A percentile compares a stretch with the other conserved stretches of the same genome.
Evolutionary conservation across 1,140 invertebrate species (phyloP).

Genomic region (Parasteatoda tepidariorum): DNA sequence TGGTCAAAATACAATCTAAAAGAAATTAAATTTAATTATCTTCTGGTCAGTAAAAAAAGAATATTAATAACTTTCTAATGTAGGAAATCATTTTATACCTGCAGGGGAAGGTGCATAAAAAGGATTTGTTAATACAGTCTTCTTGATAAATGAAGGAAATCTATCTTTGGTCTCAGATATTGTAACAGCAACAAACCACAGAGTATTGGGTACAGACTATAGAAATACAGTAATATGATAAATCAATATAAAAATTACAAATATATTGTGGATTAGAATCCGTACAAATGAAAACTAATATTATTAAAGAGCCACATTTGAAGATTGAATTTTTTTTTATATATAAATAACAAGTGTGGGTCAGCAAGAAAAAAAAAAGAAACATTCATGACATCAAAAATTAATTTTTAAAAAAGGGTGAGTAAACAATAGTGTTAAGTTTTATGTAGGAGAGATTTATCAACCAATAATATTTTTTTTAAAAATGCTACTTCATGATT

Average conservation of each 20-base stretch:
- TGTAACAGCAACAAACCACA: constrained; percentile 69
- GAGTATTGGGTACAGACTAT: constrained; percentile 67
- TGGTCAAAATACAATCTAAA: constrained; percentile 68
- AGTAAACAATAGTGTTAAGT: not conserved
- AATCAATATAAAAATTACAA: not conserved
- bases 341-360: not conserved
- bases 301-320: not conserved
- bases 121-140: constrained; percentile 47
- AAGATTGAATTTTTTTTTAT: not conserved
- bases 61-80: not conserved
- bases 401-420: not conserved
- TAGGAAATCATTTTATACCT: constrained; percentile 6
- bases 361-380: not conserved
- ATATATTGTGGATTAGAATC: not conserved
- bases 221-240: constrained; percentile 49
- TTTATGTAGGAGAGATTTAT: not conserved
- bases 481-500: too few relatives aligned
- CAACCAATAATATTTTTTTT: not conserved
- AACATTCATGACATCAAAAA: not conserved
- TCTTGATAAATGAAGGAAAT: constrained; percentile 67
- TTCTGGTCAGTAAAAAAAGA: not conserved
- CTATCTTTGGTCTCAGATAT: constrained; percentile 66
- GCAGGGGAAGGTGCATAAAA: constrained; percentile 17
- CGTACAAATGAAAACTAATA: not conserved
- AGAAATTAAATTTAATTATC: constrained; percentile 29